These are phyloP conservation scores for Alauda arvensis DNA, from an alignment of 2,797 vertebrate species.

Conservation along the genomic window DNA sequence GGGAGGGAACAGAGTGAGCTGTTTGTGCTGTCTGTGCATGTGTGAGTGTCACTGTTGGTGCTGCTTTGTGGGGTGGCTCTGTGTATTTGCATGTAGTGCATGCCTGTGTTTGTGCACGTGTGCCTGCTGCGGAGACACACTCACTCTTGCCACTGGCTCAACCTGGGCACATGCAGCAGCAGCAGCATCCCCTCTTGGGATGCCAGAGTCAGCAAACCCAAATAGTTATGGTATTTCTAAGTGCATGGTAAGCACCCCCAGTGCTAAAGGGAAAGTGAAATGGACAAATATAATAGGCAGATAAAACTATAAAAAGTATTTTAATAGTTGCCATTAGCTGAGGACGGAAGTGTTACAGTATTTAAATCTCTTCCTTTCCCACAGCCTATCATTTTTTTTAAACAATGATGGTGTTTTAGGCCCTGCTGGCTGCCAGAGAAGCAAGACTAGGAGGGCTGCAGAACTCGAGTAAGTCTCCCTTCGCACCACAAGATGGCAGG, in stretches of 20 bases:
- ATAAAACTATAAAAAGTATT: background rate
- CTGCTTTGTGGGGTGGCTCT: background rate
- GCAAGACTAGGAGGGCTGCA: background rate
- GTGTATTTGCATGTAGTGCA: rapidly evolving
- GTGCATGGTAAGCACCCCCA: background rate
- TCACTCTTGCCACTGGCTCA: background rate
- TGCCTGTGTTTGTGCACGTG: rapidly evolving
- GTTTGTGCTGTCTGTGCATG: background rate
- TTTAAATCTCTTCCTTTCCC: background rate
- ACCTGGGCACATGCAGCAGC: background rate
- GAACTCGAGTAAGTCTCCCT: background rate
- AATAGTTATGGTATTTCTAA: rapidly evolving
- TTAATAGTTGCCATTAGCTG: background rate
- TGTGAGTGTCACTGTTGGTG: background rate
- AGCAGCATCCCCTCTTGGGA: background rate
- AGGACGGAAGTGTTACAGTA: background rate
- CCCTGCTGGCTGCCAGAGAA: background rate
- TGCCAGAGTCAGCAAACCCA: background rate
- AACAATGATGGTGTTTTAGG: rapidly evolving
- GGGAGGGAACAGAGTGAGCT: background rate
- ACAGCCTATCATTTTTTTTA: rapidly evolving
- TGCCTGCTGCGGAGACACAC: rapidly evolving
- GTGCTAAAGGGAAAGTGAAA: background rate
- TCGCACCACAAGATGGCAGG: constrained; percentile 49
- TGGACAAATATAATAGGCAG: background rate